Conservation (phyloP, 2,888 invertebrate species). For the Acanthosepion lycidas region DNA sequence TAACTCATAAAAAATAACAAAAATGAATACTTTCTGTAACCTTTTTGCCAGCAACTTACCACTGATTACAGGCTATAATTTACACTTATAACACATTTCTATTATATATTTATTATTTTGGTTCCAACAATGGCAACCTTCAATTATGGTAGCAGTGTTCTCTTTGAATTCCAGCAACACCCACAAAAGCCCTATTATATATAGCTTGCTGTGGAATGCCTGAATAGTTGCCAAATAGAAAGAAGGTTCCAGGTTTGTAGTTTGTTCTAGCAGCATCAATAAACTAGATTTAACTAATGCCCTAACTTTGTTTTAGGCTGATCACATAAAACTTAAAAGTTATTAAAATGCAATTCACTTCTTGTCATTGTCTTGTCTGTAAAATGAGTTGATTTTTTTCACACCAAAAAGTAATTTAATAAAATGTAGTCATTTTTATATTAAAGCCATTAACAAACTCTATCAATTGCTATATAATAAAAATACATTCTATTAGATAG, state of each 20-base stretch:
- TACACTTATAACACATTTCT: neutral
- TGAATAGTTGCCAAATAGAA: neutral
- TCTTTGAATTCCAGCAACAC: neutral
- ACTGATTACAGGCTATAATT: neutral
- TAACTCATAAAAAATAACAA: neutral
- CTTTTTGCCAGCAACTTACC: neutral
- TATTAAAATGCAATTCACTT: neutral
- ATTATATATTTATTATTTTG: neutral
- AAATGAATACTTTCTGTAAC: neutral
- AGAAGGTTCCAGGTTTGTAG: neutral
- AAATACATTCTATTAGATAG: neutral
- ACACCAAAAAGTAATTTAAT: neutral
- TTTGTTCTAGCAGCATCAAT: neutral
- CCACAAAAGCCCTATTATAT: neutral
- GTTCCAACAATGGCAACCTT: slow-evolving; percentile 33
- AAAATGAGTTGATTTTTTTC: neutral
- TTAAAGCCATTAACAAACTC: neutral
- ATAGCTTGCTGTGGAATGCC: neutral
- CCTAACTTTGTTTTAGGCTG: neutral
- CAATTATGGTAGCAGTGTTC: neutral
- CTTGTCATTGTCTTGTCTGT: neutral
- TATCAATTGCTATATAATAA: neutral
- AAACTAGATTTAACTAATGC: neutral
- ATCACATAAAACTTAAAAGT: neutral
- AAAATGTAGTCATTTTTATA: neutral